Evolutionary conservation across 2,888 invertebrate genomes (phyloP), one percentile per base, ranked within the genome.

Genomic region (Hirtodrosophila cameraria): DNA sequence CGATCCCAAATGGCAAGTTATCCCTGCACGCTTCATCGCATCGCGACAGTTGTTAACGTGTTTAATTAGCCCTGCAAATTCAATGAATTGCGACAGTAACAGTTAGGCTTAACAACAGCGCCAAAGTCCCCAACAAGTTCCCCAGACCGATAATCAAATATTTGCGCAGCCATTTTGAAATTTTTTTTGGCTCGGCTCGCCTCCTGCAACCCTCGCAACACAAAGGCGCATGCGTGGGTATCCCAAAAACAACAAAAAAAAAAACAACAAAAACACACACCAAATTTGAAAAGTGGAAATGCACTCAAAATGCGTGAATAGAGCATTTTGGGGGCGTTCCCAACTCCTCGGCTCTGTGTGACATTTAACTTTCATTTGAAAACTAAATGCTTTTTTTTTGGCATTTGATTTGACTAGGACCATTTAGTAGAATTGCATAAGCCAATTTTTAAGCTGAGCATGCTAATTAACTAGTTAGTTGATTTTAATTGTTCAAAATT

Each of bases 131-230:
- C 20, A 33, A 35, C 2, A 38, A 6, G 58, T 33, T 31, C 42
- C 53, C 69, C 77, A 75, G 75, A 69, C 83, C 83, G 69, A 65
- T 69, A 63, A 48, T 55, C 77, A 89, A 89, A 87, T 90, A 83
- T 90, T 90, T 89, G 77, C 64, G 85, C 88, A 90, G 90, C 89
- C 89, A 89, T 89, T 89, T 89, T 89, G 90, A 81, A 88, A 61
- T 75, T 48, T n/a, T n/a, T n/a, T n/a, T n/a, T n/a, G n/a, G n/a
- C n/a, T n/a, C n/a, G n/a, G n/a, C n/a, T n/a, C 45, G 41, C 36
- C 43, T 50, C 72, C 82, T 71, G 70, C 55, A 50, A 63, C 63
- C 58, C 62, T 59, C 50, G 59, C 38, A 20, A 35, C 13, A 12
- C 33, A 23, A 16, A 5, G 48, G 75, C 87, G 87, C 87, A 76